Base-by-base conservation (phyloP, 1,140 invertebrate genomes). In the Apocrypta bakeri region DNA sequence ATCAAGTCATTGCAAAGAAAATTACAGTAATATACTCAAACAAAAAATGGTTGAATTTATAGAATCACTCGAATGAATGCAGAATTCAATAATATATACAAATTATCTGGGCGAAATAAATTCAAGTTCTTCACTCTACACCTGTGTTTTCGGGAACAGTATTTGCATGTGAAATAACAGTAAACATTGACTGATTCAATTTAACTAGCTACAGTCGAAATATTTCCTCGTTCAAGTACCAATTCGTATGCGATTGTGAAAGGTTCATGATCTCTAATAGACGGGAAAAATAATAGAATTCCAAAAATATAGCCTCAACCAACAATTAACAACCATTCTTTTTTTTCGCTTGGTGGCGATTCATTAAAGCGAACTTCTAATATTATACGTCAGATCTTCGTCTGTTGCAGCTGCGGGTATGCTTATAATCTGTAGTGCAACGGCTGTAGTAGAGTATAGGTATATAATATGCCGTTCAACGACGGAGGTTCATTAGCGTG, bases 401-500 rank as follows among this genome's bases (percentile, higher is more conserved):
- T 37, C 27, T 21, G 69, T 14, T 21, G 69, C 17, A 29, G 69
- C 29, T 29, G 69, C 69, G 27, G 21, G 12, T 8, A n/a, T n/a
- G 29, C 31, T 33, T n/a, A 27, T 29, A 66, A 25, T 66, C 63
- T 6, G 48, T 21, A 6, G 48, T 56, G 48, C 48, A 56, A 56
- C 48, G 48, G 6, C 14, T 17, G 21, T 7, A 7, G 42, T 56
- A 17, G 48, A 56, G 21, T 56, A 56, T 56, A 56, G 33, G 33
- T 37, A 37, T 37, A 37, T n/a, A n/a, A n/a, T 37, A 37, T 37
- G 33, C 33, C n/a, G 73, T 25, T n/a, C 48, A n/a, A 21, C 40
- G n/a, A 29, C 27, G 56, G 61, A 66, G 61, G 33, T 78, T 78
- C 76, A 68, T 78, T 78, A 78, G 76, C 76, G 76, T 68, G n/a